Evolutionary conservation across 2,113 vertebrate species (phyloP).

Genomic region (Myrmophylax atrothorax): DNA sequence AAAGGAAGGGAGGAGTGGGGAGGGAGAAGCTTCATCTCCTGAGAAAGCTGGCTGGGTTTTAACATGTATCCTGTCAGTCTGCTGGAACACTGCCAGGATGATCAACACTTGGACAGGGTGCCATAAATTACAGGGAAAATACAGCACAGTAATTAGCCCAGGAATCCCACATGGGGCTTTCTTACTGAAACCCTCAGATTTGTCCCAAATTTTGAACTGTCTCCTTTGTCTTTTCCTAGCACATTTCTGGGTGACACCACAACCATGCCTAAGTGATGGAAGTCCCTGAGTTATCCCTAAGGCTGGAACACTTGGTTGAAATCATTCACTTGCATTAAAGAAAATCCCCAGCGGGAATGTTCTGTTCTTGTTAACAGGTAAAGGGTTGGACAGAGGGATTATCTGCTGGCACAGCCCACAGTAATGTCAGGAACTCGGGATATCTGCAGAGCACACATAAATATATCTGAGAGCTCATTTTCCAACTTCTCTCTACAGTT

Average conservation of each 20-base stretch:
- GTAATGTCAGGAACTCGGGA: not conserved
- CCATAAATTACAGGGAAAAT: constrained; percentile 3
- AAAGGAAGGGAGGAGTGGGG: not conserved
- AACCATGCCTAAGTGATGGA: not conserved
- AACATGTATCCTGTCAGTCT: not conserved
- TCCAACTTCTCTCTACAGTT: not conserved
- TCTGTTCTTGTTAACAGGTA: not conserved
- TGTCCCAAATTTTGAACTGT: not conserved
- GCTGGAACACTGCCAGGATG: not conserved
- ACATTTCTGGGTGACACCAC: not conserved
- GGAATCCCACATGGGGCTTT: not conserved
- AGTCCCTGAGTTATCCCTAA: not conserved
- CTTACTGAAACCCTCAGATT: not conserved
- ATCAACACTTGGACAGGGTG: not conserved
- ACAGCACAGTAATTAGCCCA: not conserved
- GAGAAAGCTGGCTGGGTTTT: not conserved
- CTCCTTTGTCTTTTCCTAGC: not conserved
- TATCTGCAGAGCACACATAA: not conserved
- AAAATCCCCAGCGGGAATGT: not conserved
- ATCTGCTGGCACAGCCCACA: not conserved
- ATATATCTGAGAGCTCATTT: not conserved
- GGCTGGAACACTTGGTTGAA: not conserved
- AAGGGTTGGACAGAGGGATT: not conserved
- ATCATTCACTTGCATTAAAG: not conserved
- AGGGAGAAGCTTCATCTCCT: not conserved